A percentile compares a stretch with the other conserved stretches of the same genome.
Conservation (phyloP, 2,888 invertebrate genomes). For the Biston betularia region DNA sequence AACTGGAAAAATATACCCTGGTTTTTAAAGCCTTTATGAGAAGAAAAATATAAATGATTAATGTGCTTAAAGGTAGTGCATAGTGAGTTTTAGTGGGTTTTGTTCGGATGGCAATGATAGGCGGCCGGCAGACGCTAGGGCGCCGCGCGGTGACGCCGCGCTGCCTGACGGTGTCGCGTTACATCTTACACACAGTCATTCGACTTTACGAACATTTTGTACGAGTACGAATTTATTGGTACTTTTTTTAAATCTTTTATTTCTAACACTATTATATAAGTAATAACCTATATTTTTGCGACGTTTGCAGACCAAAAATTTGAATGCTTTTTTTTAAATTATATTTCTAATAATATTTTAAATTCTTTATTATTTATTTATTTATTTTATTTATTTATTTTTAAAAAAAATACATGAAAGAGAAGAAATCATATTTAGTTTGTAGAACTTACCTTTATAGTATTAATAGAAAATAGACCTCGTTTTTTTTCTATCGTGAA, state of each 20-base stretch:
- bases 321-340: no score
- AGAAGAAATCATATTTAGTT: no score
- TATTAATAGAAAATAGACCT: no score
- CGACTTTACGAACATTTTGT: slow-evolving; percentile 11
- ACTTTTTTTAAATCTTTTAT: background rate
- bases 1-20: background rate
- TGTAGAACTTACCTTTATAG: no score
- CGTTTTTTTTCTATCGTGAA: no score
- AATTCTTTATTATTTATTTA: no score
- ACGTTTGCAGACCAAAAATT: no score
- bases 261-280: background rate
- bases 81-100: slow-evolving; percentile 34
- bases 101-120: slow-evolving; percentile 72
- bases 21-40: background rate
- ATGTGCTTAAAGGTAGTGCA: slow-evolving; percentile 10
- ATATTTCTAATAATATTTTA: no score
- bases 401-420: no score
- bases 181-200: slow-evolving; percentile 38
- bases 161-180: slow-evolving; percentile 67
- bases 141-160: slow-evolving; percentile 76
- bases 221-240: background rate
- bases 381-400: no score
- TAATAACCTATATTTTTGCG: no score
- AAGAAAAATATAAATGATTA: background rate
- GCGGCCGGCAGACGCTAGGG: slow-evolving; percentile 79